Base-by-base conservation (phyloP, 2,113 vertebrate species). In the Chamaea fasciata region DNA sequence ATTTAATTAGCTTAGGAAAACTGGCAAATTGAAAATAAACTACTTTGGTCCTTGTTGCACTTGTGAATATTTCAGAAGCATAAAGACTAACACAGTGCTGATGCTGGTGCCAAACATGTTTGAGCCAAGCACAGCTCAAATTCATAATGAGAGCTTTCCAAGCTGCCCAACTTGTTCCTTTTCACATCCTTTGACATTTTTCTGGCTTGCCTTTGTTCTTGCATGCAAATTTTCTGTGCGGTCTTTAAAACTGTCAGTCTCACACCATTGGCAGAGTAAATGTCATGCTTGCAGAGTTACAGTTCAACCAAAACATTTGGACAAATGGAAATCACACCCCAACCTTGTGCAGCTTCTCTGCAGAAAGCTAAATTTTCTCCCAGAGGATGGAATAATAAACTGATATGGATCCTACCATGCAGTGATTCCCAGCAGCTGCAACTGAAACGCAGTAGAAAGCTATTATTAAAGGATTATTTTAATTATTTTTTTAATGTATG, bases 1-100 rank as follows among this genome's bases (percentile, higher is more conserved):
- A 90, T 82, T 94, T 90, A 76, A 92, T 92, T 93, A 89, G 75
- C 55, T 96, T 56, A 70, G 44, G 63, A 92, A 93, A 92, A 60
- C 39, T 80, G 30, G n/a, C 74, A 92, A 87, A 94, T 67, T 90
- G 53, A 68, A 95, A 92, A 68, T 90, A 81, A 96, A 75, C 47
- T 82, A 13, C 68, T 67, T 75, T 77, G 22, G 31, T 86, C 42
- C 73, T 80, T 71, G 44, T 65, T 84, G 49, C 42, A 62, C 26
- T 80, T 81, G 49, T 80, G 64, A 81, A 35, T 94, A 79, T 87
- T 95, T 92, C 59, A 82, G 60, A 73, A 76, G 19, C 46, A 44
- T 77, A 41, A 91, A 94, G 71, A 88, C 50, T 82, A 87, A 47
- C 53, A 92, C 76, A 75, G 73, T 50, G 24, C 50, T 87, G 73